These are phyloP conservation scores for Venturia canescens DNA, from an alignment of 1,140 invertebrate genomes.

Conservation along the genomic window DNA sequence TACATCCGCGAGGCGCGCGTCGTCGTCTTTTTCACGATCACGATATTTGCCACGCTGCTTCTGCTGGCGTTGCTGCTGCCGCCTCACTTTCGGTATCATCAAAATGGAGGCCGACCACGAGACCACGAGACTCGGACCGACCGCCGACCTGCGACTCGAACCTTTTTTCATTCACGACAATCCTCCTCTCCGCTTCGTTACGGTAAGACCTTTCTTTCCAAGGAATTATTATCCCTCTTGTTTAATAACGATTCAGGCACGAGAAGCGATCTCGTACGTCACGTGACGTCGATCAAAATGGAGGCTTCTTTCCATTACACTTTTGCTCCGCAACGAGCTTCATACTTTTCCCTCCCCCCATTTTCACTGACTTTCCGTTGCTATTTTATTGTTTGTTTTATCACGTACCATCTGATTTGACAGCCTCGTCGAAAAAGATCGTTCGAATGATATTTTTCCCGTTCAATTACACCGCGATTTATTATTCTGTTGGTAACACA, in stretches of 20 bases:
- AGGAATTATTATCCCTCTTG: background rate
- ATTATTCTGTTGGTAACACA: no score
- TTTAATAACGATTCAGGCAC: background rate
- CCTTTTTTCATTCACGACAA: background rate
- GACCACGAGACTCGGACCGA: constrained; percentile 1
- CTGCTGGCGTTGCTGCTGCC: no score
- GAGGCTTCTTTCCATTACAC: background rate
- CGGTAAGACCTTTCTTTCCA: constrained; percentile 7
- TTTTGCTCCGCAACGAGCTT: background rate
- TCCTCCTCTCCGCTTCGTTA: background rate
- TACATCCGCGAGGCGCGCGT: background rate
- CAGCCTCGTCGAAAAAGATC: no score
- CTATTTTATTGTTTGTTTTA: no score
- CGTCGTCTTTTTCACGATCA: constrained; percentile 17
- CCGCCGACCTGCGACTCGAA: background rate
- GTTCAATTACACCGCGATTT: no score
- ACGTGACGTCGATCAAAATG: constrained; percentile 1
- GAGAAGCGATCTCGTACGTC: background rate
- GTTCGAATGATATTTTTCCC: no score
- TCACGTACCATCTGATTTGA: no score
- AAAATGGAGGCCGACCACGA: constrained; percentile 31
- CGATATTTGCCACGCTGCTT: constrained; percentile 26
- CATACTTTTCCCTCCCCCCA: background rate
- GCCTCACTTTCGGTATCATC: background rate
- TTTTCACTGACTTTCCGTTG: no score